Base-by-base conservation (phyloP, 2,888 invertebrate species). In the Habroteleia sp. region DNA sequence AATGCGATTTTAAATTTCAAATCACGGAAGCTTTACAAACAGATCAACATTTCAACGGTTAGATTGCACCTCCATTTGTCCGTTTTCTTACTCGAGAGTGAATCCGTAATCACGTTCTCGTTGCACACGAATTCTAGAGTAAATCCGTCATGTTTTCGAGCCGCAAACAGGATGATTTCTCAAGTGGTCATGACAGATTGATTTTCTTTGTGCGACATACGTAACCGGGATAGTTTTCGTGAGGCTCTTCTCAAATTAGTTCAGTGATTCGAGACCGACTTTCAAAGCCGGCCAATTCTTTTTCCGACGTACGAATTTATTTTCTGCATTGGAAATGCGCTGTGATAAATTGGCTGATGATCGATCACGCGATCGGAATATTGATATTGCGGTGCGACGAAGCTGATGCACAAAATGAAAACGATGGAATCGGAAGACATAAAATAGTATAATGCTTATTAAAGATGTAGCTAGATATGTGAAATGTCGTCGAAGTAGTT, bases 291-390 rank as follows among this genome's bases (percentile, higher is more conserved):
- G 69, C 54, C 68, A 74, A 74, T 69, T 69, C 69, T 74, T 74
- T 74, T 74, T 74, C 65, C 74, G 69, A 58, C 74, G 56, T 41
- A 42, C 62, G 41, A 39, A 74, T 68, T 66, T 66, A 65, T 72
- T 73, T 73, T 73, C 44, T 65, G 31, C 71, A 29, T 23, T 35
- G 4, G 23, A 46, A 46, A 5, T 16, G 25, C 33, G 35, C 25
- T 14, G 50, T 23, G 62, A 29, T 62, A 46, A 42, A 20, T 44
- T 27, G 50, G 29, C 52, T 48, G 50, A 56, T n/a, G n/a, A 63
- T 46, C 41, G 56, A 41, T 69, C 20, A 20, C 60, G 27, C 29
- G 31, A 27, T 48, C 27, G 58, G 58, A 58, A 60, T 50, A 58
- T 60, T 41, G 31, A 58, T 58, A 29, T 29, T 29, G 3, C n/a